Base-by-base conservation (phyloP, 2,888 invertebrate species). In the Nymphalis polychloros region DNA sequence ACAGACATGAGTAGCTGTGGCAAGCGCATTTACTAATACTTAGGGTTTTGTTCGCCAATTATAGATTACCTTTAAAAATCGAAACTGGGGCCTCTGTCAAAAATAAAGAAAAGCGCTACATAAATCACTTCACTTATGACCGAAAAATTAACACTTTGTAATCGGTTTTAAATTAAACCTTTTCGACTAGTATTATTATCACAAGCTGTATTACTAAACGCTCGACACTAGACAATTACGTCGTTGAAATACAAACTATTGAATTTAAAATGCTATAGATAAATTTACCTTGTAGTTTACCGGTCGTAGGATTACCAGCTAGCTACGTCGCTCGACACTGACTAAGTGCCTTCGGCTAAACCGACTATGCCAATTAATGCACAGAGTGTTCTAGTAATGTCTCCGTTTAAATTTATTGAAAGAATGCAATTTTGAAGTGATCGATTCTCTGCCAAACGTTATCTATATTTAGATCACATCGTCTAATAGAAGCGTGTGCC, bases 21-120 rank as follows among this genome's bases (percentile, higher is more conserved):
- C 77, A 90, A 91, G 90, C 90, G 82, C 78, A 82, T 79, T 81
- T 82, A 83, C 48, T 63, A 60, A 63, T 52, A 63, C 78, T 55
- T 79, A 78, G 80, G 76, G 76, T 75, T 79, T 75, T 79, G 77
- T 78, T 76, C 75, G 78, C 83, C 86, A 64, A 83, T 84, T 81
- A 84, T 84, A 84, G 83, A 85, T 91, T 92, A 92, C 92, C 92
- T 92, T 92, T 92, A 87, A 90, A 92, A 86, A 91, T 84, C 81
- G 92, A 89, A 84, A 85, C 91, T 88, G 92, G 92, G 84, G 79
- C 81, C 86, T 91, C 92, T 92, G 92, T 90, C 85, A 83, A 87
- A 91, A 90, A 90, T 84, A 90, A 91, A 89, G 79, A 85, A 79
- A 78, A 72, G 72, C 76, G 75, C 76, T 77, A 73, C 68, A 75